phyloP scores from a whole-genome alignment of 2,888 invertebrate genomes.

The Ophion slaviceki region DNA sequence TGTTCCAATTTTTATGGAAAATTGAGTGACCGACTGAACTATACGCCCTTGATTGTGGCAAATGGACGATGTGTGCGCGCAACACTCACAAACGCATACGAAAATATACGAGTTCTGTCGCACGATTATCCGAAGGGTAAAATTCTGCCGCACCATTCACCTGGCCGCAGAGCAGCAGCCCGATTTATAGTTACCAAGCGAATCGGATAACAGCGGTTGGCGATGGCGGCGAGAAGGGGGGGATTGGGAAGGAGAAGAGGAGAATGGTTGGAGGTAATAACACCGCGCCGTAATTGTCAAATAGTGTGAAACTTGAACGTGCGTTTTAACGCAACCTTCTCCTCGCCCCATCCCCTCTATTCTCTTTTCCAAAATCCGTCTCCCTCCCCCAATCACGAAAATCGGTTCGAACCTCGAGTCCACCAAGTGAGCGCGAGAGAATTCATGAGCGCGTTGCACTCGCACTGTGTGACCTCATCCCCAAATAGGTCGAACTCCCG shows the following conservation, averaged over 20 bases:
- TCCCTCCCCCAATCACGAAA: conserved; percentile 8
- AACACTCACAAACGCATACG: background rate
- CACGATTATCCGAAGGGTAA: conserved; percentile 36
- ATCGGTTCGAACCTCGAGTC: conserved; percentile 11
- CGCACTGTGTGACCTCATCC: conserved; percentile 6
- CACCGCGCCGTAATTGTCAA: conserved; percentile 62
- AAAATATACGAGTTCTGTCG: conserved; percentile 9
- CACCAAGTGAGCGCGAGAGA: conserved; percentile 29
- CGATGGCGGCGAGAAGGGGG: conserved; percentile 11
- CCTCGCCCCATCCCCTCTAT: background rate
- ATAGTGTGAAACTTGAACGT: conserved; percentile 63
- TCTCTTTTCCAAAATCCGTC: background rate
- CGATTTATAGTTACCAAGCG: conserved; percentile 66
- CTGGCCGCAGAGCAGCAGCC: conserved; percentile 54
- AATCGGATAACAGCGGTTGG: conserved; percentile 64
- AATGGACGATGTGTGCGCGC: background rate
- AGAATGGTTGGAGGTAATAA: conserved; percentile 60
- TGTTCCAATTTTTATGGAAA: conserved; percentile 18
- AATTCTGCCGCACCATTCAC: conserved; percentile 51
- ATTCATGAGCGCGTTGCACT: conserved; percentile 31
- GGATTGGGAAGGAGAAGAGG: conserved; percentile 23
- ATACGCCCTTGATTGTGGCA: background rate
- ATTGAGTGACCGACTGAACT: conserved; percentile 1
- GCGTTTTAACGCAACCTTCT: conserved; percentile 52
- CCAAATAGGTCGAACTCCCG: conserved; percentile 41